phyloP scores from a whole-genome alignment of 1,140 invertebrate species.

The Drosophila gunungcola region DNA sequence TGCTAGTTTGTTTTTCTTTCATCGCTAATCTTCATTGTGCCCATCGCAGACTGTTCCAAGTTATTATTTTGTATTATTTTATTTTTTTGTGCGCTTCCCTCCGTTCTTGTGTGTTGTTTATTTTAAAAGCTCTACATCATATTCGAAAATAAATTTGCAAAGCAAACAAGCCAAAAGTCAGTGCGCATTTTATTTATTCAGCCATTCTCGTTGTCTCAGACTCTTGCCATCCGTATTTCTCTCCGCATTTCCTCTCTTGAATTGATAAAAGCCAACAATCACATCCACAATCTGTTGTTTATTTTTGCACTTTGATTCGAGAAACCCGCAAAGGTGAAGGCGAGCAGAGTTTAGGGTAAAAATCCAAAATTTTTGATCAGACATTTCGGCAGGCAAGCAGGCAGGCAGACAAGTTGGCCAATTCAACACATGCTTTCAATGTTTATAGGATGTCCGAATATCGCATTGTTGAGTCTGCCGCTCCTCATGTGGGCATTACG shows the following conservation, averaged over 20 bases:
- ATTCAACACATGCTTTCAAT: conserved; percentile 64
- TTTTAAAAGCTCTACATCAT: conserved; percentile 82
- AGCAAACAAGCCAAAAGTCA: conserved; percentile 70
- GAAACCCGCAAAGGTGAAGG: conserved; percentile 28
- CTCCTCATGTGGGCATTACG: conserved; percentile 39
- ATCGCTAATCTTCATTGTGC: conserved; percentile 22
- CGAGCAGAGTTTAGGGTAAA: conserved; percentile 21
- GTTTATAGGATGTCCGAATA: conserved; percentile 39
- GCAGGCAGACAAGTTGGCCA: conserved; percentile 49
- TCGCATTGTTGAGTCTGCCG: conserved; percentile 39
- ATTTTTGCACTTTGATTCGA: conserved; percentile 76
- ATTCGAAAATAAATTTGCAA: conserved; percentile 82
- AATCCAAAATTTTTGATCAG: conserved; percentile 62
- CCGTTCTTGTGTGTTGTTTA: conserved; percentile 61
- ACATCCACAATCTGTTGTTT: conserved; percentile 57
- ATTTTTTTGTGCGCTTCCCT: conserved; percentile 19
- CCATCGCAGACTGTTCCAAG: conserved; percentile 34
- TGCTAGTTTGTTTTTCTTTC: conserved; percentile 32
- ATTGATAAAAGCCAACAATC: conserved; percentile 57
- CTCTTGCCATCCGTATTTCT: conserved; percentile 11
- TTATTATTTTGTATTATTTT: conserved; percentile 4
- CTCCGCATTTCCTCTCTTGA: conserved; percentile 12
- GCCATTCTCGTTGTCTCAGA: conserved; percentile 49
- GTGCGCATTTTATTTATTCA: conserved; percentile 64
- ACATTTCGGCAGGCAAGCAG: conserved; percentile 44